phyloP scores from a whole-genome alignment of 1,140 invertebrate species.

The Lithobius niger region DNA sequence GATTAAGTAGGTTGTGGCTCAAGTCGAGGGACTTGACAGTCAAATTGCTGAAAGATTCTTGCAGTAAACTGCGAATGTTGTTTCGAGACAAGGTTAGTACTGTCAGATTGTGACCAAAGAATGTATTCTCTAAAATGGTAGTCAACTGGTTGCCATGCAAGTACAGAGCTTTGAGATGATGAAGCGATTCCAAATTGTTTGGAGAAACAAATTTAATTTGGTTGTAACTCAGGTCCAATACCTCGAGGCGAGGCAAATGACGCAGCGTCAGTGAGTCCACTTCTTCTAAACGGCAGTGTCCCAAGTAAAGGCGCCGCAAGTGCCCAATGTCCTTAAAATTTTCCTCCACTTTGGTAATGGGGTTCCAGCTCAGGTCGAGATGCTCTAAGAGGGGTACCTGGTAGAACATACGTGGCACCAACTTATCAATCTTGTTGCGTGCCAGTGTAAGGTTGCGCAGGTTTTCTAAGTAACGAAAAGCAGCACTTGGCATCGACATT shows the following conservation, averaged over 20 bases:
- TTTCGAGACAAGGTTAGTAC: slow-evolving; percentile 50
- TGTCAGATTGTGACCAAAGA: slow-evolving; percentile 39
- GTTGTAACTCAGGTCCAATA: slow-evolving; percentile 61
- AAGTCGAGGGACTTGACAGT: slow-evolving; percentile 50
- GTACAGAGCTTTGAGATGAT: slow-evolving; percentile 43
- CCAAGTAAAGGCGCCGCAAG: slow-evolving; percentile 50
- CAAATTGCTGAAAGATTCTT: slow-evolving; percentile 51
- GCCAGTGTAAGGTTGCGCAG: slow-evolving; percentile 51
- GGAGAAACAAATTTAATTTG: slow-evolving; percentile 46
- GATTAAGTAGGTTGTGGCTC: slow-evolving; percentile 54
- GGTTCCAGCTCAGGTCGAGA: slow-evolving; percentile 60
- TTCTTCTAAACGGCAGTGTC: slow-evolving; percentile 48
- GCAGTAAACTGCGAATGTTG: slow-evolving; percentile 51
- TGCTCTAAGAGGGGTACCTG: slow-evolving; percentile 47
- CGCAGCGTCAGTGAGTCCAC: slow-evolving; percentile 51
- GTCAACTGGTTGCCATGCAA: slow-evolving; percentile 63
- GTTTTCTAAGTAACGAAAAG: slow-evolving; percentile 49
- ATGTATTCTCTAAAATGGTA: slow-evolving; percentile 50
- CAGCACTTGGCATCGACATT: slow-evolving; percentile 44
- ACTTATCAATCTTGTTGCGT: slow-evolving; percentile 49
- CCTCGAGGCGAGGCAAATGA: slow-evolving; percentile 35
- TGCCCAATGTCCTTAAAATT: slow-evolving; percentile 55
- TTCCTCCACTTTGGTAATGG: slow-evolving; percentile 50
- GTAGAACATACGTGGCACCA: slow-evolving; percentile 51
- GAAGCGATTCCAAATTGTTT: slow-evolving; percentile 33